Evolutionary conservation across 2,888 invertebrate species (phyloP), one percentile per base, ranked within the genome.

Genomic region (Trachelus tabidus): DNA sequence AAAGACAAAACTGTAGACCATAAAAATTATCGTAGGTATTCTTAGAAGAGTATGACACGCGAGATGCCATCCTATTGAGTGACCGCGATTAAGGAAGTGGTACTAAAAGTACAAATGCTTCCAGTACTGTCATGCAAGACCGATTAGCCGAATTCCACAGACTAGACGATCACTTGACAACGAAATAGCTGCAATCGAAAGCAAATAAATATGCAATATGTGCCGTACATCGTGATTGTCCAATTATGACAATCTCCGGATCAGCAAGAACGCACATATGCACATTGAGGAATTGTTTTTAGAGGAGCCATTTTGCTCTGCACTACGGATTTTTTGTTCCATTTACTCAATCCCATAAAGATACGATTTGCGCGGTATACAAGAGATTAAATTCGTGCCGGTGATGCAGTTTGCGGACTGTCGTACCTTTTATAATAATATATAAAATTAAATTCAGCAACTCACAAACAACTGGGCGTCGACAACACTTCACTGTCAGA

Each of bases 381-480:
- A 12, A n/a, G 71, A 31, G 31, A 71, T 71, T 71, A 31, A 30
- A 12, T 34, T 71, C 34, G 12, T 34, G 33, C 31, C 31, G 31
- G 15, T 31, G 71, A 31, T 34, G 12, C 12, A 15, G 31, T 71
- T 31, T 34, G 15, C 12, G 33, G 31, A 23, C 23, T 34, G 33
- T 71, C 71, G 31, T 71, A 71, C 71, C 33, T 34, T 31, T 34
- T 12, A 71, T 71, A 33, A 80, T 56, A 80, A 82, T 79, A 68
- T 76, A 78, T 73, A 77, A 83, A 86, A 85, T 85, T 85, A 82
- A 83, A 86, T 82, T 79, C 80, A 85, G 73, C 86, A 82, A 89
- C 88, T 89, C 89, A 89, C 89, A 79, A 87, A 84, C 83, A 89
- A 89, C 87, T 89, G 89, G 89, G 89, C 89, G 89, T 89, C 89